These are phyloP conservation scores for Sparus aurata DNA, from an alignment of 2,797 vertebrate species.

Conservation along the genomic window DNA sequence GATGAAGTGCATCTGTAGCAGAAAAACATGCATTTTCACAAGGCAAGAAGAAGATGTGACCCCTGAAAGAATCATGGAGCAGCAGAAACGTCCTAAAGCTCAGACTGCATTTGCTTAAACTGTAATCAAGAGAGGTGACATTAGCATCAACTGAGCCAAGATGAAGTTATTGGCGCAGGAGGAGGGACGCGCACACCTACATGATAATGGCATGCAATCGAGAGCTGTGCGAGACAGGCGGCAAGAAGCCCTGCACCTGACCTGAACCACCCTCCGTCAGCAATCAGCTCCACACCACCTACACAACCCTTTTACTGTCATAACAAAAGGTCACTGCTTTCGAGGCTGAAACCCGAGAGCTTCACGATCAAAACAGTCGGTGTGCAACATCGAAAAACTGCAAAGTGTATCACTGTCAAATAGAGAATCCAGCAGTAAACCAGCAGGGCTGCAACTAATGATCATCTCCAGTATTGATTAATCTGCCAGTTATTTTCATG, in stretches of 20 bases:
- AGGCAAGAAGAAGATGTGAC: background rate
- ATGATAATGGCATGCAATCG: slow-evolving; percentile 17
- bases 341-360: slow-evolving; percentile 43
- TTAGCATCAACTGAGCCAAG: slow-evolving; percentile 22
- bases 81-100: background rate
- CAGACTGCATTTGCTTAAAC: background rate
- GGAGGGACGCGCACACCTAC: slow-evolving; percentile 24
- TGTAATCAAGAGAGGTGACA: slow-evolving; percentile 25
- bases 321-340: slow-evolving; percentile 64
- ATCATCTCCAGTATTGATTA: too few species aligned
- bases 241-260: slow-evolving; percentile 42
- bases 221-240: slow-evolving; percentile 26
- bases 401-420: slow-evolving; percentile 3
- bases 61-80: background rate
- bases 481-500: too few species aligned
- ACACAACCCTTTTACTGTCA: slow-evolving; percentile 69
- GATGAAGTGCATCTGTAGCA: background rate
- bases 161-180: slow-evolving; percentile 29
- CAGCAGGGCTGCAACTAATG: background rate
- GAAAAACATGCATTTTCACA: background rate
- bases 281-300: slow-evolving; percentile 69
- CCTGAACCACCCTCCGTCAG: slow-evolving; percentile 25
- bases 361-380: slow-evolving; percentile 45
- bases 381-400: slow-evolving; percentile 22
- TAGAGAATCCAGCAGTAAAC: background rate